Conservation (phyloP, 2,113 vertebrate genomes). For the Bufo bufo region DNA sequence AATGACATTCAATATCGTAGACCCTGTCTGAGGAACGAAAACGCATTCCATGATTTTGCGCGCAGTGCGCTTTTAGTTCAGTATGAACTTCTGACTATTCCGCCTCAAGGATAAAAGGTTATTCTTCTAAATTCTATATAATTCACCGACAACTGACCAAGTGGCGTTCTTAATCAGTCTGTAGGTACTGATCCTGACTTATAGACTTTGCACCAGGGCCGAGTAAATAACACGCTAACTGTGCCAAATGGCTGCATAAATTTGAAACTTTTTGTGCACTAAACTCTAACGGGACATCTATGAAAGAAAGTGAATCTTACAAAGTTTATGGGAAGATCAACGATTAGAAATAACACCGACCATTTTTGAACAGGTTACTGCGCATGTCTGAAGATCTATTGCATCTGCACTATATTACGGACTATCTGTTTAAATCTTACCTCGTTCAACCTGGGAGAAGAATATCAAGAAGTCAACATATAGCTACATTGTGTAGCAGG, state of each 20-base stretch:
- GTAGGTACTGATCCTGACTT: slow-evolving; percentile 38
- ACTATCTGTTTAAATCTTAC: neutral
- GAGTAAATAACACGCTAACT: slow-evolving; percentile 32
- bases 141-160: slow-evolving; percentile 5
- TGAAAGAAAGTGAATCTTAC: neutral
- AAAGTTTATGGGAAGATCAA: neutral
- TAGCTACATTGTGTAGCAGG: neutral
- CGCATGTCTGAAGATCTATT: too few relatives aligned
- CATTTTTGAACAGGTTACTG: neutral
- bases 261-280: slow-evolving; percentile 6
- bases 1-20: slow-evolving; percentile 36
- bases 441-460: neutral
- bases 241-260: slow-evolving; percentile 37
- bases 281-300: slow-evolving; percentile 28
- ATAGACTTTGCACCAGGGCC: slow-evolving; percentile 41
- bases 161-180: slow-evolving; percentile 16
- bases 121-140: slow-evolving; percentile 16
- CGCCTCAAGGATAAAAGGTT: slow-evolving; percentile 50
- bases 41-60: neutral
- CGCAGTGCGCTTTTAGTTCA: neutral
- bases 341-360: neutral
- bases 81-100: slow-evolving; percentile 9
- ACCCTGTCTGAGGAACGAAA: neutral
- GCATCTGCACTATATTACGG: too few relatives aligned
- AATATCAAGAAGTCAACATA: neutral